phyloP scores from a whole-genome alignment of 1,140 invertebrate genomes.

The Rhizoglyphus robini region DNA sequence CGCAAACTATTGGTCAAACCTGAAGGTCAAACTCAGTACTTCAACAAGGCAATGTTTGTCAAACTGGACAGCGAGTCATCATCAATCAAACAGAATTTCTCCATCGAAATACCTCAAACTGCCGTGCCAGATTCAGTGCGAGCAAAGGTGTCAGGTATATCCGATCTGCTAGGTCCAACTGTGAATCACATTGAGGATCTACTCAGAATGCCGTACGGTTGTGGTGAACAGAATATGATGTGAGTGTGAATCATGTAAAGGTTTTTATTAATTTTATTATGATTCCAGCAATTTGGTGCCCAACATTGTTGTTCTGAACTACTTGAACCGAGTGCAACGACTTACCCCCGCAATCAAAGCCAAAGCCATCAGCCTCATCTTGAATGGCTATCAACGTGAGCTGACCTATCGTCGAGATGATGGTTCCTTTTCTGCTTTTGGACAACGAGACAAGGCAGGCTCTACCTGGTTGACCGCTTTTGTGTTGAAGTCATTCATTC shows the following conservation, averaged over 20 bases:
- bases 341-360: constrained; percentile 32
- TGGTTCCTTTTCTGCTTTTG: constrained; percentile 69
- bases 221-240: constrained; percentile 58
- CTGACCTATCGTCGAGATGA: constrained; percentile 54
- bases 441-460: constrained; percentile 44
- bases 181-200: too few relatives aligned
- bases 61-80: too few relatives aligned
- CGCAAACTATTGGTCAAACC: too few relatives aligned
- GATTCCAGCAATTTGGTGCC: too few relatives aligned
- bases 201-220: constrained; percentile 61
- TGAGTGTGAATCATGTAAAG: constrained; percentile 52
- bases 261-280: constrained; percentile 40
- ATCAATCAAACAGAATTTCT: too few relatives aligned
- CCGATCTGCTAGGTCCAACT: constrained; percentile 54
- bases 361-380: constrained; percentile 48
- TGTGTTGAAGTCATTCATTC: constrained; percentile 53
- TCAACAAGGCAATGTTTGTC: too few relatives aligned
- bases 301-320: too few relatives aligned
- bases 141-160: too few relatives aligned
- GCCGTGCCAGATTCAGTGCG: too few relatives aligned
- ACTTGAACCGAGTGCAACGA: background rate
- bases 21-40: too few relatives aligned
- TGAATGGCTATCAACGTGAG: constrained; percentile 57
- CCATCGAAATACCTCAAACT: too few relatives aligned
- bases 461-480: constrained; percentile 75